Evolutionary conservation across 2,797 vertebrate genomes (phyloP).

Genomic region (Octomys mimax): DNA sequence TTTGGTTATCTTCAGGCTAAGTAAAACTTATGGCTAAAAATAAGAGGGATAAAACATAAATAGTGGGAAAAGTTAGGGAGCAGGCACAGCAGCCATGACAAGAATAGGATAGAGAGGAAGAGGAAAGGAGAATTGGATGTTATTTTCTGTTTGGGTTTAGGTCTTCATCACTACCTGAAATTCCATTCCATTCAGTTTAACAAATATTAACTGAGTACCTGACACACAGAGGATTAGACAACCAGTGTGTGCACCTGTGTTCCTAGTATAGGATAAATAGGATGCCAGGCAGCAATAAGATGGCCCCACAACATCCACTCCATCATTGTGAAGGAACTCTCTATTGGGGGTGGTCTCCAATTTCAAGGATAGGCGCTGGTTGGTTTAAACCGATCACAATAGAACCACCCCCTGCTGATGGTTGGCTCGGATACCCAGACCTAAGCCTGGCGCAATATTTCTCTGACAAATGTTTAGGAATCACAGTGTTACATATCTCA

Average conservation of each 20-base stretch:
- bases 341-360: neutral
- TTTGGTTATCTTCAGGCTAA: slow-evolving; percentile 83
- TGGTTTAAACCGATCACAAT: neutral
- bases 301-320: neutral
- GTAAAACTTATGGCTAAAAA: slow-evolving; percentile 80
- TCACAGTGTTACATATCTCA: neutral
- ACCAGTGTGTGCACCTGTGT: neutral
- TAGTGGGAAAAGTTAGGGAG: slow-evolving; percentile 66
- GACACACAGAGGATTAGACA: neutral
- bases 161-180: slow-evolving; percentile 20
- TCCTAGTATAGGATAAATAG: neutral
- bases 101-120: slow-evolving; percentile 30
- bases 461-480: neutral
- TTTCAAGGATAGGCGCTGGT: neutral
- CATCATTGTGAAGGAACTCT: neutral
- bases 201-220: neutral
- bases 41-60: slow-evolving; percentile 75
- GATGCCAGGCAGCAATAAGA: too few relatives aligned
- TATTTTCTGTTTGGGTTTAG: slow-evolving; percentile 43
- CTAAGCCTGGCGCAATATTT: neutral
- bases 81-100: neutral
- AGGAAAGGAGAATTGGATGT: neutral
- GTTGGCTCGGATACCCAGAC: neutral
- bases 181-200: neutral
- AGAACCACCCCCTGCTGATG: neutral